phyloP scores from a whole-genome alignment of 2,113 vertebrate species.

The Datnioides undecimradiatus region DNA sequence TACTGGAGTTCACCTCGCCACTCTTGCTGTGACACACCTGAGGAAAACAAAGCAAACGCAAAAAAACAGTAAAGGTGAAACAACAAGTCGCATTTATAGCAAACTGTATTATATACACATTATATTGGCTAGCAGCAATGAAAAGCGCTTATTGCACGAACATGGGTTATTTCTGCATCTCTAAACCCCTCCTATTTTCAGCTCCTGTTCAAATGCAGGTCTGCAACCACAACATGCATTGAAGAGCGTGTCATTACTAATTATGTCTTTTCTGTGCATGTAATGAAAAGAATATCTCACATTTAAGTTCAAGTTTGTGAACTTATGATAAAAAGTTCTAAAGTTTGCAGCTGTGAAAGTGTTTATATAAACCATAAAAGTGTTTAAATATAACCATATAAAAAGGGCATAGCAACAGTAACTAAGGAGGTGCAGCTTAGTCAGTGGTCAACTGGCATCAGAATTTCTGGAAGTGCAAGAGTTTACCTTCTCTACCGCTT shows the following conservation, averaged over 20 bases:
- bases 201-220: background rate
- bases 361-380: too few relatives aligned
- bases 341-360: too few relatives aligned
- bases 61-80: background rate
- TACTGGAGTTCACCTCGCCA: constrained; percentile 96
- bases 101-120: too few relatives aligned
- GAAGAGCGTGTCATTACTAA: too few relatives aligned
- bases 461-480: background rate
- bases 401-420: background rate
- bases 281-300: too few relatives aligned
- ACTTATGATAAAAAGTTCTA: too few relatives aligned
- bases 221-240: too few relatives aligned
- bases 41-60: background rate
- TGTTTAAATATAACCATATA: too few relatives aligned
- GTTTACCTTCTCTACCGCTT: constrained; percentile 96
- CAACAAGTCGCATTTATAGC: background rate
- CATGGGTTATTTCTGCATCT: background rate
- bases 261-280: too few relatives aligned
- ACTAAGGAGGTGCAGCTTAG: background rate
- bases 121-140: too few relatives aligned
- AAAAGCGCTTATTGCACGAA: background rate
- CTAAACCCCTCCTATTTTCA: background rate
- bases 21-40: constrained; percentile 99
- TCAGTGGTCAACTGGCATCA: background rate
- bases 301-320: too few relatives aligned